Conservation (phyloP, 2,888 invertebrate species). For the Aradus depressus region DNA sequence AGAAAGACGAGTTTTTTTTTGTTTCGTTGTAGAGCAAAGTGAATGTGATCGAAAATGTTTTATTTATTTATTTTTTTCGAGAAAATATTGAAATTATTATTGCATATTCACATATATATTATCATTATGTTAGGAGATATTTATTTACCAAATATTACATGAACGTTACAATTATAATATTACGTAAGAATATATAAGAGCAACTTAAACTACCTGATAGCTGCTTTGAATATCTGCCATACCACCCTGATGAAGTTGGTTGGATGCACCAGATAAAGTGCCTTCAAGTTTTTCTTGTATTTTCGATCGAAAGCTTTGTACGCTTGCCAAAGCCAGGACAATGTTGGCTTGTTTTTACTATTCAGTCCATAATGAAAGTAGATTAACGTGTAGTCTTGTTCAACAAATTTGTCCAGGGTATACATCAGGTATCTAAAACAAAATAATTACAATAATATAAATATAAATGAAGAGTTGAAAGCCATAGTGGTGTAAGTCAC, state of each 20-base stretch:
- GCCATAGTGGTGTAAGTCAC: too few relatives aligned
- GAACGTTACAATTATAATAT: not conserved
- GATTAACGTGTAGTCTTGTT: slow-evolving; percentile 95
- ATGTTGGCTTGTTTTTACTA: slow-evolving; percentile 89
- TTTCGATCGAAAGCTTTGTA: slow-evolving; percentile 95
- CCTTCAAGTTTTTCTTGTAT: slow-evolving; percentile 98
- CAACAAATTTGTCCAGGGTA: slow-evolving; percentile 93
- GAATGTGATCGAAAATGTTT: too few relatives aligned
- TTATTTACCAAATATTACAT: too few relatives aligned
- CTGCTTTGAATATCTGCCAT: slow-evolving; percentile 90
- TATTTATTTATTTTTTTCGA: too few relatives aligned
- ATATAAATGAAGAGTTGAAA: too few relatives aligned
- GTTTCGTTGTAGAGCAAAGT: too few relatives aligned
- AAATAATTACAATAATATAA: not conserved
- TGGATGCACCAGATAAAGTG: slow-evolving; percentile 95
- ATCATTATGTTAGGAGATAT: too few relatives aligned
- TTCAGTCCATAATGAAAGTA: slow-evolving; percentile 96
- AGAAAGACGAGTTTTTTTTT: too few relatives aligned
- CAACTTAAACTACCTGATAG: slow-evolving; percentile 54
- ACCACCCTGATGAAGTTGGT: slow-evolving; percentile 91
- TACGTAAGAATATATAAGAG: not conserved
- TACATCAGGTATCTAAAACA: slow-evolving; percentile 73
- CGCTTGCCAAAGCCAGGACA: slow-evolving; percentile 93
- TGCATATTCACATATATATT: not conserved
- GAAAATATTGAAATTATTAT: slow-evolving; percentile 4